Conservation (phyloP, 1,140 invertebrate species). For the Nymphalis io region DNA sequence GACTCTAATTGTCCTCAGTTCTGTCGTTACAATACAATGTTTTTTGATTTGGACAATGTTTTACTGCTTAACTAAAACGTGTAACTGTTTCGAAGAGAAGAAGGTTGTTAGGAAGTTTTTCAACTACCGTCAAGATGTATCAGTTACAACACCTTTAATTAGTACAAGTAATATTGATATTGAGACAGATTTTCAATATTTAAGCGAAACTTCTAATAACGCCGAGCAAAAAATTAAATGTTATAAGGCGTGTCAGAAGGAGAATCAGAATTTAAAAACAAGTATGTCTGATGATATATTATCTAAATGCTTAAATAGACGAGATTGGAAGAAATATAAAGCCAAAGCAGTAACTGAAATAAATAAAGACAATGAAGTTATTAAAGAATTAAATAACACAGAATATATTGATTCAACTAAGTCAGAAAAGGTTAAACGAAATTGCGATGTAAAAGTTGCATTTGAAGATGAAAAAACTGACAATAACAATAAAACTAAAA, state of each 20-base stretch:
- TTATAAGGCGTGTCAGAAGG: conserved; percentile 66
- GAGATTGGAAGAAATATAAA: conserved; percentile 62
- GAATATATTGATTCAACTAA: conserved; percentile 21
- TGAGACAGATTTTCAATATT: conserved; percentile 56
- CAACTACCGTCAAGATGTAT: conserved; percentile 62
- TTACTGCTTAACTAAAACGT: conserved; percentile 52
- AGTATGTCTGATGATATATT: conserved; percentile 71
- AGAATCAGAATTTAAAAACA: conserved; percentile 48
- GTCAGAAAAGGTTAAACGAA: conserved; percentile 20
- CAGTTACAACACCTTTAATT: conserved; percentile 67
- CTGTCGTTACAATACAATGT: conserved; percentile 56
- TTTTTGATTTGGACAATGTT: conserved; percentile 56
- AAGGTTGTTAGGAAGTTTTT: conserved; percentile 54
- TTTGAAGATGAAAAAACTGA: conserved; percentile 50
- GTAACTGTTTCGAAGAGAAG: conserved; percentile 50
- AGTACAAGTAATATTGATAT: conserved; percentile 62
- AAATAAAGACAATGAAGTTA: conserved; percentile 22
- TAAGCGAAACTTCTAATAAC: conserved; percentile 61
- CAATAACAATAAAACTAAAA: conserved; percentile 29
- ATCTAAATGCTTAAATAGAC: conserved; percentile 65
- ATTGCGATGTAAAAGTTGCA: conserved; percentile 46
- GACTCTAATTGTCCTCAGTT: conserved; percentile 44
- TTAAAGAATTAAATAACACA: conserved; percentile 10
- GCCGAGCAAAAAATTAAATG: conserved; percentile 60
- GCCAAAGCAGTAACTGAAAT: conserved; percentile 48